Percentiles rank a stretch among this genome's conserved stretches.
Evolutionary conservation across 2,113 vertebrate genomes (phyloP).

Genomic region (Hiodon alosoides): DNA sequence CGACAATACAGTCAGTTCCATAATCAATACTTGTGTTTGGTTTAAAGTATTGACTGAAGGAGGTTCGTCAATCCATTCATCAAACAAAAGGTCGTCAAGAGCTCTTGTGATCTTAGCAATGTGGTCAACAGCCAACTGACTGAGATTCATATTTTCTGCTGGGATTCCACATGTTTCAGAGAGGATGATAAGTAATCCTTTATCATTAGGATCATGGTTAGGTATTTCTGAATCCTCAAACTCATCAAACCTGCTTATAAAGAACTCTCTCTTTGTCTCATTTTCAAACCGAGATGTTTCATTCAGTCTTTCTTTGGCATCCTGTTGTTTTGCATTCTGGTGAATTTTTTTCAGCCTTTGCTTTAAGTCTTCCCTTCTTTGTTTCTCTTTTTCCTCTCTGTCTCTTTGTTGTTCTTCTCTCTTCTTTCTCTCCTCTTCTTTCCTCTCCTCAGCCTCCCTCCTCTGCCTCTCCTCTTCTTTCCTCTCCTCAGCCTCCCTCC

Average conservation of each 20-base stretch:
- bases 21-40: constrained; percentile 19
- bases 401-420: neutral
- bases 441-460: too few relatives aligned
- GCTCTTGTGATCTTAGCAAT: constrained; percentile 9
- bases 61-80: constrained; percentile 20
- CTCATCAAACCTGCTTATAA: constrained; percentile 5
- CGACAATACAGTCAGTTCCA: constrained; percentile 10
- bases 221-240: neutral
- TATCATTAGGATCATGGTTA: neutral
- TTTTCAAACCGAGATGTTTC: constrained; percentile 6
- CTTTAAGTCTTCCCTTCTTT: neutral
- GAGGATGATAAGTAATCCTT: neutral
- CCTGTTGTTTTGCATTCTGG: neutral
- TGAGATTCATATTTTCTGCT: neutral
- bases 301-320: neutral
- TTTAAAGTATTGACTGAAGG: constrained; percentile 19
- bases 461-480: neutral
- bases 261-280: neutral
- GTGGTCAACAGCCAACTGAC: constrained; percentile 18
- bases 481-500: too few relatives aligned
- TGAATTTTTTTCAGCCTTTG: neutral
- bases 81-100: constrained; percentile 28
- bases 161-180: constrained; percentile 1
- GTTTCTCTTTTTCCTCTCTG: neutral
- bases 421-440: neutral